Base-by-base conservation (phyloP, 2,888 invertebrate genomes). In the Volucella inflata region DNA sequence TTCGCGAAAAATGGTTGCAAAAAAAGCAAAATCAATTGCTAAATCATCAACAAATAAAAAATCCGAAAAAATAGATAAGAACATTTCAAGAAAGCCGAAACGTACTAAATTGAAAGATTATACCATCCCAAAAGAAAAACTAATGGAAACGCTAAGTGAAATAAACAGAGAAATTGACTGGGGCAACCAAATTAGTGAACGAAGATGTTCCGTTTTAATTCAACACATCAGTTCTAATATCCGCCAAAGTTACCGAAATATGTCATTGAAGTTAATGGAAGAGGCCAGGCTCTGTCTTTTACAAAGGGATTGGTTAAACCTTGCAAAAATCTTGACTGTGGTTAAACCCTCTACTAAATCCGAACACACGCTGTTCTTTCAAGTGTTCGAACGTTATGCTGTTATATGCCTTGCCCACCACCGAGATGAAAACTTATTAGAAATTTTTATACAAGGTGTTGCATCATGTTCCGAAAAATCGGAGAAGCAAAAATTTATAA, bases 281-380 rank as follows among this genome's bases (percentile, higher is more conserved):
- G 75, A 84, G 44, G 84, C 84, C 6, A 51, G 84, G 4, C 12
- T 84, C 0, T 75, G 84, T 62, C 1, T 71, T 0, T 2, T 80
- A 42, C 80, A 84, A 67, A 75, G 84, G 14, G 84, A 84, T 65
- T 84, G 84, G 84, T 44, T 17, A 6, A 80, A 65, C 12, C 44
- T 84, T 0, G 80, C 75, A 2, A 65, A 10, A 14, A 71, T 84
- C 2, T n/a, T 84, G 42, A 48, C 44, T 0, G 57, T 67, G 21
- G 53, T 55, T 0, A 84, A 65, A 4, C 70, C 70, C 2, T 1
- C 1, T 10, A 36, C 0, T 1, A 8, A 6, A 10, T 51, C 30
- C 10, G 65, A 84, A 0, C 70, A 84, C 38, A 9, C 10, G 11
- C n/a, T 80, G 14, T 50, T 60, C 3, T 84, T 67, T 60, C 80